Evolutionary conservation across 2,888 invertebrate species (phyloP), one percentile per base, ranked within the genome.

Genomic region (Priocnemis perturbator): DNA sequence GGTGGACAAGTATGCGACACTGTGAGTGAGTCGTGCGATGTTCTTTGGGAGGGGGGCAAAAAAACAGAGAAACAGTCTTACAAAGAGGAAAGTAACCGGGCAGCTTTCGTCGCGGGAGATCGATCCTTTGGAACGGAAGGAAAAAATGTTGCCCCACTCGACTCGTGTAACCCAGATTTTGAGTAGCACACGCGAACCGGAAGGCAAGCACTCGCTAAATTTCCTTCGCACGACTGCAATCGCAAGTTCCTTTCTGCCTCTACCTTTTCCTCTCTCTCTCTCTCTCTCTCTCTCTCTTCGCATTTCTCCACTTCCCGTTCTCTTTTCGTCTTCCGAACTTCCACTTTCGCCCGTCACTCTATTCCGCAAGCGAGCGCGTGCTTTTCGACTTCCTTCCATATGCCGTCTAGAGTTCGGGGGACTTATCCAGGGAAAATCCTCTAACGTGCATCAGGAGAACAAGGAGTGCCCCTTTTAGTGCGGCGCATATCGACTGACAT

Each of bases 161-260:
- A 4, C 37, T 37, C 68, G 74, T 57, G 57, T 75, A 77, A 77
- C 77, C 77, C 52, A 77, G 70, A 77, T 77, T 75, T 67, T 23
- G 72, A 77, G 74, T 48, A 56, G 61, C 52, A 56, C 69, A 72
- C 62, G 68, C 68, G 70, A 77, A 77, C 74, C 77, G 77, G 67
- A 73, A 77, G 70, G 67, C 70, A 52, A 77, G 77, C 60, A 74
- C 77, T 67, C 73, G 77, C 74, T 70, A 77, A 67, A 69, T 67
- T 73, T 37, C 47, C 20, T 21, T 37, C 17, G 50, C 50, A 19
- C 50, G 50, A 50, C 50, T 23, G 57, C 44, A n/a, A 37, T 23
- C 37, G 19, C n/a, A n/a, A 57, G 21, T 67, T 57, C 66, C 65
- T 66, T 50, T 50, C 5, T 17, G 17, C 50, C 7, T 50, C 5